Percentiles rank a stretch among this genome's conserved stretches.
phyloP scores from a whole-genome alignment of 2,888 invertebrate genomes.

The Sinelater perroti region DNA sequence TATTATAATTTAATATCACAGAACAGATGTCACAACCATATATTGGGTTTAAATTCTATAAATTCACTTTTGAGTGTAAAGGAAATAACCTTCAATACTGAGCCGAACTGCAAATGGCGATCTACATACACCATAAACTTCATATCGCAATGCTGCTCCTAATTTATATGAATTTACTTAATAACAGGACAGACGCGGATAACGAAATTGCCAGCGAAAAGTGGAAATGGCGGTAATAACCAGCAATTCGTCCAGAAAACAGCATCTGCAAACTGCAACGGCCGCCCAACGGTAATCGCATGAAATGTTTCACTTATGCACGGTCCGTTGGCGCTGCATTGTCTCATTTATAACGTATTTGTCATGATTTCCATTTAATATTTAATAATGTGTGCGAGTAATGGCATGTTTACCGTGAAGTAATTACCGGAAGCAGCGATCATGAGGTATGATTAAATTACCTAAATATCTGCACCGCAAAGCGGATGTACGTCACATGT shows the following conservation, averaged over 20 bases:
- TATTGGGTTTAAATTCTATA: too few species aligned
- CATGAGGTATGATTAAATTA: slow-evolving; percentile 57
- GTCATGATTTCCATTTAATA: slow-evolving; percentile 59
- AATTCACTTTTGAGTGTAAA: too few species aligned
- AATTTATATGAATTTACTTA: too few species aligned
- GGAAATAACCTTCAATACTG: too few species aligned
- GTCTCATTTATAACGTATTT: slow-evolving; percentile 57
- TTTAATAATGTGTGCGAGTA: slow-evolving; percentile 56
- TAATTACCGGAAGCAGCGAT: slow-evolving; percentile 58
- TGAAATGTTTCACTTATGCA: slow-evolving; percentile 43
- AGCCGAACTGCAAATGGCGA: too few species aligned
- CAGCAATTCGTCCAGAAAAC: slow-evolving; percentile 14
- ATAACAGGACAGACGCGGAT: too few species aligned
- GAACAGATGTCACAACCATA: too few species aligned
- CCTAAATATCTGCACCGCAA: slow-evolving; percentile 55
- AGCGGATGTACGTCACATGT: slow-evolving; percentile 42
- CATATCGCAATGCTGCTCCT: too few species aligned
- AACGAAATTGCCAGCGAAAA: too few species aligned
- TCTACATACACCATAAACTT: too few species aligned
- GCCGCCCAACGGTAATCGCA: slow-evolving; percentile 37
- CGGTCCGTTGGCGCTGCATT: slow-evolving; percentile 52
- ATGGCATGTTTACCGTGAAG: slow-evolving; percentile 57
- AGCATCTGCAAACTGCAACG: slow-evolving; percentile 40
- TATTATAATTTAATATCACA: too few species aligned
- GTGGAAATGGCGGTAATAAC: not conserved